phyloP scores from a whole-genome alignment of 2,113 vertebrate genomes.

The Pollachius pollachius region DNA sequence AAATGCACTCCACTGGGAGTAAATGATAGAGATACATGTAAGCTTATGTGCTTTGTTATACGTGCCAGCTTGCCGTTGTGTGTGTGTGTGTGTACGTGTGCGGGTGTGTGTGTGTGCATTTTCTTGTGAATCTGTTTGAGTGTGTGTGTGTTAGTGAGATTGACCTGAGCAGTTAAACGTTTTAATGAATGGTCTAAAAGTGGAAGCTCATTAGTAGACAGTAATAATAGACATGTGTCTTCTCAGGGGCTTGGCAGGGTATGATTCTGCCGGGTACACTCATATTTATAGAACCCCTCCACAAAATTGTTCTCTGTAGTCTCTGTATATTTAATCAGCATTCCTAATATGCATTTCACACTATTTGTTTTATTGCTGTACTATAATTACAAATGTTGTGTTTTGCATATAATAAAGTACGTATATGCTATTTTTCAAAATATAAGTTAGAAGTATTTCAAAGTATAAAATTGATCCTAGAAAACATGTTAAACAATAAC shows the following conservation, averaged over 20 bases:
- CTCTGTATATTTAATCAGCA: no score
- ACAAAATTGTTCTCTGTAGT: constrained; percentile 19
- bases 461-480: no score
- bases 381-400: no score
- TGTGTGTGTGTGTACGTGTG: constrained; percentile 27
- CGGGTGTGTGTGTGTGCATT: constrained; percentile 8
- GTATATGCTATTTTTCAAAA: no score
- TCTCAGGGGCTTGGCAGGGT: constrained; percentile 39
- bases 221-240: constrained; percentile 55
- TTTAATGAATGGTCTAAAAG: constrained; percentile 68
- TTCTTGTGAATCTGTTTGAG: neutral
- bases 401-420: no score
- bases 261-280: constrained; percentile 31
- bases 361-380: no score
- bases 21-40: constrained; percentile 12
- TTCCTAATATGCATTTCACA: no score
- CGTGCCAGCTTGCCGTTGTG: constrained; percentile 20
- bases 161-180: constrained; percentile 65
- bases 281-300: constrained; percentile 26
- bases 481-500: no score
- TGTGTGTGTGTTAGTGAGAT: constrained; percentile 7
- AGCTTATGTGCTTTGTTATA: constrained; percentile 4
- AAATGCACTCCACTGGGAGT: constrained; percentile 25
- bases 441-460: no score
- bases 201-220: constrained; percentile 66